Conservation (phyloP, 2,888 invertebrate species). For the Molorchus minor region DNA sequence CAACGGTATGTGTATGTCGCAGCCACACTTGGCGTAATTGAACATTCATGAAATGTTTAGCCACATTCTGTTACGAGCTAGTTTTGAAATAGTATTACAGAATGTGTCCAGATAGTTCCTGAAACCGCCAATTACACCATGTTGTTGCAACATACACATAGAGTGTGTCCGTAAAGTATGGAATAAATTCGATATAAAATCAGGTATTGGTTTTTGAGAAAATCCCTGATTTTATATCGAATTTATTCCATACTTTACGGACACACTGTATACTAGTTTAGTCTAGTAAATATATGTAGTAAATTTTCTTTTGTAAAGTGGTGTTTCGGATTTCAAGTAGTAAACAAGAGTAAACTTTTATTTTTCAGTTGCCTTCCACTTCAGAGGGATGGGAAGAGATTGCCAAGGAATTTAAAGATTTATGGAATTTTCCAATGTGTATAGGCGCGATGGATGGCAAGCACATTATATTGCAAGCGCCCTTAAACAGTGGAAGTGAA, state of each 20-base stretch:
- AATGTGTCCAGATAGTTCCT: too few species aligned
- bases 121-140: too few species aligned
- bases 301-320: background rate
- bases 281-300: background rate
- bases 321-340: background rate
- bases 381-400: conserved; percentile 15
- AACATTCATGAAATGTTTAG: too few species aligned
- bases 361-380: background rate
- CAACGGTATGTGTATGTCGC: too few species aligned
- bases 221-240: background rate
- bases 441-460: conserved; percentile 4
- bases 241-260: background rate
- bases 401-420: conserved; percentile 12
- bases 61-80: too few species aligned
- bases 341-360: background rate
- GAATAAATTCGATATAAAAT: background rate
- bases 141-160: too few species aligned
- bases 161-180: background rate
- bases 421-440: conserved; percentile 10
- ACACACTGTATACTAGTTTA: background rate
- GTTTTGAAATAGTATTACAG: too few species aligned
- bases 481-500: background rate
- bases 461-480: background rate
- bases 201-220: too few species aligned
- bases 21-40: too few species aligned